phyloP scores from a whole-genome alignment of 2,113 vertebrate species.

The Elephas maximus region DNA sequence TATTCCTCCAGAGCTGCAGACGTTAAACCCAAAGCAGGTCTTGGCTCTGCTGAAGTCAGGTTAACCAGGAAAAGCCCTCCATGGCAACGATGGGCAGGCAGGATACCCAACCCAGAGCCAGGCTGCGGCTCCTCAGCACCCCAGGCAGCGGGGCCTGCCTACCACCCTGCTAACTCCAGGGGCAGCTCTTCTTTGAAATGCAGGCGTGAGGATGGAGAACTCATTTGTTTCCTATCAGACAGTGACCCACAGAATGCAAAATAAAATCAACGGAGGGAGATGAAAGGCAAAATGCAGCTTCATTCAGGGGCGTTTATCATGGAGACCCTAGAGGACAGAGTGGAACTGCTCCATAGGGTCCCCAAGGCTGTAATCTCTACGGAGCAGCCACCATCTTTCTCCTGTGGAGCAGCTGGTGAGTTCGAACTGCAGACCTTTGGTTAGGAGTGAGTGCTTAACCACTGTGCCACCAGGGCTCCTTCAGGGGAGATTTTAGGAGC shows the following conservation, averaged over 20 bases:
- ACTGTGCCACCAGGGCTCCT: not conserved
- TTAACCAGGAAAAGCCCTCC: not conserved
- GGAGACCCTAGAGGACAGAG: not conserved
- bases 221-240: not conserved
- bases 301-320: not conserved
- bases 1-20: not conserved
- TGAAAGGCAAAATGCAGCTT: constrained; percentile 48
- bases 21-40: not conserved
- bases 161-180: not conserved
- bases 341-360: not conserved
- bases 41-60: not conserved
- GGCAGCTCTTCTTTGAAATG: not conserved
- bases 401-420: no score
- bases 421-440: no score
- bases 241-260: constrained; percentile 27
- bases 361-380: not conserved
- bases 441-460: not conserved
- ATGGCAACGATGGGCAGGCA: not conserved
- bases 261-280: constrained; percentile 54
- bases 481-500: not conserved
- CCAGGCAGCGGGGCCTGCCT: fast-evolving
- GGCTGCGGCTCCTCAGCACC: fast-evolving
- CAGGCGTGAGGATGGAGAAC: not conserved
- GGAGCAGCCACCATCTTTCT: not conserved
- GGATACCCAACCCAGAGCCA: not conserved